Evolutionary conservation across 2,888 invertebrate species (phyloP), one percentile per base, ranked within the genome.

Genomic region (Venustoraphidia nigricollis): DNA sequence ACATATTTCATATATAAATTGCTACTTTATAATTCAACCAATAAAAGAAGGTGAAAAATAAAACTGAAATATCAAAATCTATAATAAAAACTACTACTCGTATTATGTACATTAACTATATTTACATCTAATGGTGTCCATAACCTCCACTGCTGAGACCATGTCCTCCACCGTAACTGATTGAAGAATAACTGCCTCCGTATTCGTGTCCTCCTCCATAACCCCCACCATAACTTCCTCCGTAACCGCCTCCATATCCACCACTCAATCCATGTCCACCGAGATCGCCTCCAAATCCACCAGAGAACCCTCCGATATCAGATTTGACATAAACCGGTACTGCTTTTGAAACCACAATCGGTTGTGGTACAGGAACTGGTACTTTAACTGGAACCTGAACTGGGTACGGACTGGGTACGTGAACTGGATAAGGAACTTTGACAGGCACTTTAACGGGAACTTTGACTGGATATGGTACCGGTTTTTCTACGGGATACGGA

Each of bases 371-470:
- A 41, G 53, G 53, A 2, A 69, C 66, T 44, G 66, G 61, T 34
- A 64, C 58, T 57, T 65, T 63, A 5, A 61, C 58, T 34, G 60
- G 55, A 36, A 67, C 71, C 56, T 74, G 72, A 8, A 66, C 75
- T 1, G 79, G 80, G 0, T 75, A 73, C 1, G 71, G 73, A 46
- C 75, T 71, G 41, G 75, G 71, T 2, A 77, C 71, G 44, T 70
- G 68, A 10, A 79, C 64, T 10, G 66, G 63, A 34, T 65, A 65
- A 9, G 76, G 76, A 9, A 62, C 62, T 36, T 63, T 60, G 10
- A 64, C 61, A 14, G 61, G 56, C 45, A 64, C 61, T 53, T 58
- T 65, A 9, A 70, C 66, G 54, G 69, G 67, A 44, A 71, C 68
- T 64, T 63, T 59, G 35, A 63, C 65, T 53, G 60, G 66, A 45